Evolutionary conservation across 1,140 invertebrate species (phyloP), one percentile per base, ranked within the genome.

Genomic region (Lordiphosa mommai): DNA sequence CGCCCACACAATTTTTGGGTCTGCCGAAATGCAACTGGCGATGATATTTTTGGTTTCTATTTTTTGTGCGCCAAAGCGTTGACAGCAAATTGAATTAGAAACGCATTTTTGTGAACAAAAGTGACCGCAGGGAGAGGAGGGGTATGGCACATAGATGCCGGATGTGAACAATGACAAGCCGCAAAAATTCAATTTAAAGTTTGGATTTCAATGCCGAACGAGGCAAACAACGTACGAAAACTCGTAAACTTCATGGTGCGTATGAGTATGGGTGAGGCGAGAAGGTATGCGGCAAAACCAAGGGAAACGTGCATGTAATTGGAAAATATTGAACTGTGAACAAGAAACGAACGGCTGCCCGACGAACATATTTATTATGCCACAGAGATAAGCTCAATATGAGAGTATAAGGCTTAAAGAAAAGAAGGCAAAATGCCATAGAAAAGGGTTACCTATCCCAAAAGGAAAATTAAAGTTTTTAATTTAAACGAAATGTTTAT

Each of bases 151-250:
- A 76, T 53, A 57, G 52, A 51, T 59, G 53, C 48, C 61, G 61
- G 71, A 65, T 67, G 77, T 43, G 61, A 72, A 72, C 77, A 82
- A 82, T 82, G 76, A 84, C 77, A 82, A 76, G 71, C 76, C 76
- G 77, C 76, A 82, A 68, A 76, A 82, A 82, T 82, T 82, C 77
- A 82, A 80, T 80, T 80, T 80, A 80, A 80, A 80, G 66, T 80
- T 80, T 72, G 60, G 67, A 80, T 72, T 82, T 80, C 74, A 82
- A 44, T 82, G 60, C 56, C 52, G 50, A 71, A 55, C 57, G 55
- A 49, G 47, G 41, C 43, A 10, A 58, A 44, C 14, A 60, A 51
- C 8, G 40, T 36, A 16, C 27, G 20, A 20, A 34, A 34, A 44
- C 48, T 13, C 38, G 16, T 49, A 44, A 34, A 50, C 52, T 20